Conservation (phyloP, 2,888 invertebrate genomes). For the Heliconius aoede region DNA sequence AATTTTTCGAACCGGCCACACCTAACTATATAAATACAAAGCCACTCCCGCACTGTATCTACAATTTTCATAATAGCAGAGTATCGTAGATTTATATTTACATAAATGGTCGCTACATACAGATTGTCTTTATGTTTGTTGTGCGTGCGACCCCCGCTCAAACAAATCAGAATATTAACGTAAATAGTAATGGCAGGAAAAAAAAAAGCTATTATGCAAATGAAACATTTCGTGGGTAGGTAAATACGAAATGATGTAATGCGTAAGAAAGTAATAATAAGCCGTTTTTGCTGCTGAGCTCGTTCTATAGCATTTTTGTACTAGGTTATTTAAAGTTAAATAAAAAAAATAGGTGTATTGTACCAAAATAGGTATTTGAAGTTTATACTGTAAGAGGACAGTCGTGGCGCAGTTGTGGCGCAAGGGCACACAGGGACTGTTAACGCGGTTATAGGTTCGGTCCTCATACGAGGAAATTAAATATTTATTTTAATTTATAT, state of each 20-base stretch:
- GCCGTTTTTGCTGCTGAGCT: slow-evolving; percentile 70
- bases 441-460: too few relatives aligned
- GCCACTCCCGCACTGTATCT: slow-evolving; percentile 70
- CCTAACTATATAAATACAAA: slow-evolving; percentile 71
- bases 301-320: slow-evolving; percentile 64
- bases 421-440: too few relatives aligned
- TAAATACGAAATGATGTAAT: slow-evolving; percentile 81
- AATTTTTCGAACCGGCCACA: slow-evolving; percentile 58
- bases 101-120: slow-evolving; percentile 80
- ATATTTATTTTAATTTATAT: too few relatives aligned
- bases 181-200: slow-evolving; percentile 81
- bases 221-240: slow-evolving; percentile 82
- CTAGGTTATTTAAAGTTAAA: slow-evolving; percentile 5
- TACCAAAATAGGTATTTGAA: background rate
- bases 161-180: slow-evolving; percentile 82
- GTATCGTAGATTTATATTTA: slow-evolving; percentile 79
- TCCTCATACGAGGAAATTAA: too few relatives aligned
- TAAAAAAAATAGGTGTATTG: background rate
- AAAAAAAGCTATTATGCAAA: slow-evolving; percentile 84
- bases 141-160: slow-evolving; percentile 80
- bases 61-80: slow-evolving; percentile 75
- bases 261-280: slow-evolving; percentile 76
- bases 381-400: background rate
- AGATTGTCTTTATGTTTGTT: slow-evolving; percentile 82
- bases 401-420: too few relatives aligned